Evolutionary conservation across 1,140 invertebrate species (phyloP).

Genomic region (Papilio dardanus): DNA sequence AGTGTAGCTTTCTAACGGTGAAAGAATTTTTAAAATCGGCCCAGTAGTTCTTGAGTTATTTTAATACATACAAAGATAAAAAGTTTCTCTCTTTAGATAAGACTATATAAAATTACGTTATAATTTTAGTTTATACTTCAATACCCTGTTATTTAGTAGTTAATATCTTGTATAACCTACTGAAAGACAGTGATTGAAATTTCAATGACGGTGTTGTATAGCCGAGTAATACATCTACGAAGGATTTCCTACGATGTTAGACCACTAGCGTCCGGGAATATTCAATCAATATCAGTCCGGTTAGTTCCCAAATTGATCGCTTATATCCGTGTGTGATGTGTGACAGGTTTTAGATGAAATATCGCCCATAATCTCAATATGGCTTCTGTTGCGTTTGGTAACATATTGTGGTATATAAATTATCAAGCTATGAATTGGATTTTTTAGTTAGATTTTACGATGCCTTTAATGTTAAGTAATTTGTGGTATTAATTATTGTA

Average conservation of each 20-base stretch:
- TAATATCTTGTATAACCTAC: neutral
- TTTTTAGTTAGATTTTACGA: neutral
- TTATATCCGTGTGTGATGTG: slow-evolving; percentile 27
- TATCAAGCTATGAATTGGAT: neutral
- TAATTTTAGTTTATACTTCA: neutral
- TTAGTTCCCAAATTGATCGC: slow-evolving; percentile 28
- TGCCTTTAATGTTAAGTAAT: neutral
- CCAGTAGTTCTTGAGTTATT: too few relatives aligned
- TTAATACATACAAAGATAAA: too few relatives aligned
- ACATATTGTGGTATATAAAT: neutral
- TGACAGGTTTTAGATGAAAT: slow-evolving; percentile 27
- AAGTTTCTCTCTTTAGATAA: too few relatives aligned
- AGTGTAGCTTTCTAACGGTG: too few relatives aligned
- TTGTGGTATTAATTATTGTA: too few relatives aligned
- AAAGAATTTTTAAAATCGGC: too few relatives aligned
- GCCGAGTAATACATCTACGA: slow-evolving; percentile 6
- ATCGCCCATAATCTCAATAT: slow-evolving; percentile 19
- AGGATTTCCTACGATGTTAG: slow-evolving; percentile 21
- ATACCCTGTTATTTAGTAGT: neutral
- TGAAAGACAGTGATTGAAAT: slow-evolving; percentile 9
- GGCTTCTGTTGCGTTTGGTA: neutral
- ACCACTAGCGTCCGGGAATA: slow-evolving; percentile 22
- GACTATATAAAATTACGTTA: neutral
- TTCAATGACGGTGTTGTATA: slow-evolving; percentile 18
- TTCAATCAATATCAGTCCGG: slow-evolving; percentile 31